Evolutionary conservation across 2,888 invertebrate species (phyloP), one percentile per base, ranked within the genome.

Genomic region (Dasysyrphus albostriatus): DNA sequence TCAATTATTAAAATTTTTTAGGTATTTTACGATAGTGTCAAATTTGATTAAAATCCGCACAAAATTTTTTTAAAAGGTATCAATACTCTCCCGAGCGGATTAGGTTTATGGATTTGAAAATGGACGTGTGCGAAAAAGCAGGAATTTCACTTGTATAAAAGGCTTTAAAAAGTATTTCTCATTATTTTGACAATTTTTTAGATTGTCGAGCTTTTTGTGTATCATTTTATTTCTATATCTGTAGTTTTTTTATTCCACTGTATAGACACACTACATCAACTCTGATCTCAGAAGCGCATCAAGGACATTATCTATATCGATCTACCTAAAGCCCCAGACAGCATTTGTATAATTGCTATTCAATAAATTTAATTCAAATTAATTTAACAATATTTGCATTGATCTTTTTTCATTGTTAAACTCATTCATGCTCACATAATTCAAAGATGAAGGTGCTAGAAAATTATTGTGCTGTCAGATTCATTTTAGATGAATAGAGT

Each of bases 301-400:
- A 85, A 85, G 84, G 84, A 85, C 81, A 73, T 56, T 61, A 67
- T 80, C 72, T 39, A 51, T 84, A 81, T 76, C 61, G 49, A 49
- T 69, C 69, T 59, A 65, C 65, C n/a, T 14, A 32, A 10, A 49
- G 61, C 14, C 54, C 65, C 24, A 32, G 47, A 65, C 65, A 49
- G 59, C 34, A 73, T 73, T 59, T 58, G 32, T 39, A 29, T 42
- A 69, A 69, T 76, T 69, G 67, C 61, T 76, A 59, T 76, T 76
- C 72, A 81, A 72, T n/a, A 76, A 72, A 84, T 70, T 75, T 59
- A 80, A 49, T 72, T 70, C 70, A 75, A 63, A 75, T 37, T 47
- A 58, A 56, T 61, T 44, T 10, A 24, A 67, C 32, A 83, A 61
- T n/a, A 58, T 79, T 83, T 79, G 67, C 78, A 77, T 78, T 69